Conservation (phyloP, 2,888 invertebrate genomes). For the Mythimna albipuncta region DNA sequence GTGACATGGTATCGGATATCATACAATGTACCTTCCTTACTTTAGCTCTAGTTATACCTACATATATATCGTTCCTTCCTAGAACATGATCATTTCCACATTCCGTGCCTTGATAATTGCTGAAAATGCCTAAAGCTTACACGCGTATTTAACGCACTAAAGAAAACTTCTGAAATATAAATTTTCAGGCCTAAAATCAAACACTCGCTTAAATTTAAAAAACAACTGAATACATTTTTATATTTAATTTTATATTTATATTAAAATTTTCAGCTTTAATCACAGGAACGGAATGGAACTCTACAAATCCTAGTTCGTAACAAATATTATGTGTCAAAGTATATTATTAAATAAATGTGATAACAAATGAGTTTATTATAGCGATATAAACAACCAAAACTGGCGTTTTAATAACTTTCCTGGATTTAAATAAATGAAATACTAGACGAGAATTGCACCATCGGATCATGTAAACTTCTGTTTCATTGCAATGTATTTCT, state of each 20-base stretch:
- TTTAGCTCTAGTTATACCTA: constrained; percentile 72
- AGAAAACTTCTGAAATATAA: constrained; percentile 2
- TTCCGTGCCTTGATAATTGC: constrained; percentile 76
- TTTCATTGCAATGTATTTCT: too few species aligned
- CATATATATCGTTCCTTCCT: constrained; percentile 78
- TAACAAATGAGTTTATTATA: constrained; percentile 90
- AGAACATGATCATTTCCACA: constrained; percentile 73
- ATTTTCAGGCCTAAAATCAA: constrained; percentile 7
- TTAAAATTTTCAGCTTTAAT: constrained; percentile 71
- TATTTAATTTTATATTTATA: not conserved
- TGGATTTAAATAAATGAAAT: not conserved
- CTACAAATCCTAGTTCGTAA: constrained; percentile 87
- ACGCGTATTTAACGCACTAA: not conserved
- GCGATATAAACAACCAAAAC: constrained; percentile 81
- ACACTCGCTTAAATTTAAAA: not conserved
- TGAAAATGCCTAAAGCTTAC: constrained; percentile 55
- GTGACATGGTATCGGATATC: constrained; percentile 83
- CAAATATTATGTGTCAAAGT: constrained; percentile 88
- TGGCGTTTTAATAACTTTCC: constrained; percentile 58
- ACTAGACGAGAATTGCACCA: too few species aligned
- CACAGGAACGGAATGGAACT: constrained; percentile 76
- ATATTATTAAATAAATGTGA: constrained; percentile 91
- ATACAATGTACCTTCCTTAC: constrained; percentile 75
- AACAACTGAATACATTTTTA: not conserved
- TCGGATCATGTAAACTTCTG: too few species aligned